These are phyloP conservation scores for Himalopsyche kuldschensis DNA, from an alignment of 2,888 invertebrate species.

Conservation along the genomic window DNA sequence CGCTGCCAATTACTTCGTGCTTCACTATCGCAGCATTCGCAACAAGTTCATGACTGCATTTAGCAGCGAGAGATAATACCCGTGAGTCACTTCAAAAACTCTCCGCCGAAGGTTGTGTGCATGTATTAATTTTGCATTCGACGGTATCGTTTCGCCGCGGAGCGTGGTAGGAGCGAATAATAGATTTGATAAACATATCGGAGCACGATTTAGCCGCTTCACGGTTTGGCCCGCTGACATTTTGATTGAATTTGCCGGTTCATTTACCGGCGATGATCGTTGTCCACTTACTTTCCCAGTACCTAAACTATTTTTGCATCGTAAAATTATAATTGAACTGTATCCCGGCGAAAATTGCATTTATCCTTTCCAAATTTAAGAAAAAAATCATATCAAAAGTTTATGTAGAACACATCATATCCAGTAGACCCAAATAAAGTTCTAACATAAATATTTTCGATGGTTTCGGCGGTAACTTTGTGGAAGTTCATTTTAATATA, in stretches of 20 bases:
- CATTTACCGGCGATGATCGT: background rate
- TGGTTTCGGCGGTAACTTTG: too few relatives aligned
- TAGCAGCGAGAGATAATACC: background rate
- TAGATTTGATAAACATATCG: background rate
- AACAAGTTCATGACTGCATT: background rate
- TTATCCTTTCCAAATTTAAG: too few relatives aligned
- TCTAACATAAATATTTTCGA: too few relatives aligned
- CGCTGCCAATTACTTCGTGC: background rate
- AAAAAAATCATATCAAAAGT: too few relatives aligned
- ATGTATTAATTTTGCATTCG: background rate
- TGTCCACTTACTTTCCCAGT: background rate
- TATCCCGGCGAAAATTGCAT: too few relatives aligned
- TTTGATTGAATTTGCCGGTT: background rate
- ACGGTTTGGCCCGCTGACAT: background rate
- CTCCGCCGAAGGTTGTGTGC: background rate
- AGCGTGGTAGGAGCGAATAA: background rate
- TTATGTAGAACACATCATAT: too few relatives aligned
- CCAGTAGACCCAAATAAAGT: too few relatives aligned
- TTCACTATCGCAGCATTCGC: background rate
- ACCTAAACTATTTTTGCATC: background rate
- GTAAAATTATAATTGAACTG: too few relatives aligned
- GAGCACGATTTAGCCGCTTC: background rate
- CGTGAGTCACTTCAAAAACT: background rate
- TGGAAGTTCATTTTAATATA: too few relatives aligned
- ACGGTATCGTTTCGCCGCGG: background rate